Evolutionary conservation across 2,797 vertebrate genomes (phyloP).

Genomic region (Clarias platycephalus): DNA sequence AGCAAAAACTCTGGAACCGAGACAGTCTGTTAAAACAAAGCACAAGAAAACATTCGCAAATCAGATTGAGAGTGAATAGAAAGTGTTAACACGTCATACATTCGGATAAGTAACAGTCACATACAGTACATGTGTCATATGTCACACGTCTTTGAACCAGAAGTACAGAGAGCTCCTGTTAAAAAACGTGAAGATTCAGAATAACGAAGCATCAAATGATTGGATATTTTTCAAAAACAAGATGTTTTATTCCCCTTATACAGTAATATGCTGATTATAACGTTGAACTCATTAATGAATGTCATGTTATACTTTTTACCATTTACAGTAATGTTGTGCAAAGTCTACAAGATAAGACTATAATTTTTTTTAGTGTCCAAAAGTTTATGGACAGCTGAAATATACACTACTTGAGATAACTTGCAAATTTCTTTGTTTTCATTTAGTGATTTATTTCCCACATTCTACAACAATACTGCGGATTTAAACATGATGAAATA

Average conservation of each 20-base stretch:
- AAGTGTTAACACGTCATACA: neutral
- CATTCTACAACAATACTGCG: too few species aligned
- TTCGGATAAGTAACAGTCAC: neutral
- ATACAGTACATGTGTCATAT: too few species aligned
- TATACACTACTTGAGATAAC: too few species aligned
- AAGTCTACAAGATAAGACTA: neutral
- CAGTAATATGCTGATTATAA: neutral
- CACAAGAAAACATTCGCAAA: neutral
- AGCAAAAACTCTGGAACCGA: slow-evolving; percentile 86
- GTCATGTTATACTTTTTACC: neutral
- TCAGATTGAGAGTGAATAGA: neutral
- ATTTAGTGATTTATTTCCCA: too few species aligned
- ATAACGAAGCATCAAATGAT: neutral
- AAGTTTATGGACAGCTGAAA: neutral
- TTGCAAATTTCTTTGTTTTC: too few species aligned
- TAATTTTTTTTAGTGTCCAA: neutral
- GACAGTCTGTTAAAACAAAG: slow-evolving; percentile 78
- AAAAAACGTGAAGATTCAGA: neutral
- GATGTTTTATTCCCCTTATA: neutral
- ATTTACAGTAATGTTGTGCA: neutral
- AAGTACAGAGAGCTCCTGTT: neutral
- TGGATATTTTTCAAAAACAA: neutral
- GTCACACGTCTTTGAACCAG: neutral
- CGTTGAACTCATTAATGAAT: neutral
- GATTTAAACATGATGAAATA: neutral